A percentile compares a stretch with the other conserved stretches of the same genome.
phyloP scores from a whole-genome alignment of 35 echinoderm and acorn worm species.

The Heliocidaris erythrogramma region DNA sequence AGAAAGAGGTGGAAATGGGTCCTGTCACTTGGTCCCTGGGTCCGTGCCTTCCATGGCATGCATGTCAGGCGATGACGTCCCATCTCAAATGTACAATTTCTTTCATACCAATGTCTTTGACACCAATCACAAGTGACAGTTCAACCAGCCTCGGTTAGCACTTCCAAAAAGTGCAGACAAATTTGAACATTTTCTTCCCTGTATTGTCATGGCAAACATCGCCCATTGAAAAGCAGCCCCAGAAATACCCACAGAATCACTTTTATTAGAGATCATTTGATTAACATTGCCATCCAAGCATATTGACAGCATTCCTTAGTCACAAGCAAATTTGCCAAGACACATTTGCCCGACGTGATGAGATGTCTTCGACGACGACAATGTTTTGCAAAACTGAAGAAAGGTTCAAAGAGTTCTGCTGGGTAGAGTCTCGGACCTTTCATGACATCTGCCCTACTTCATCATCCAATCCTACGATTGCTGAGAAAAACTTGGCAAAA shows the following conservation, averaged over 20 bases:
- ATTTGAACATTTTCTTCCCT: background rate
- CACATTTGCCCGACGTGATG: background rate
- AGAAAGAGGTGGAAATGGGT: slow-evolving; percentile 7
- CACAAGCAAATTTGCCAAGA: background rate
- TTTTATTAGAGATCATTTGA: slow-evolving; percentile 5
- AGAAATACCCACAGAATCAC: background rate
- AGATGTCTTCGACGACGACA: background rate
- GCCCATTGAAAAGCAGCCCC: background rate
- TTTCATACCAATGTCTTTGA: background rate
- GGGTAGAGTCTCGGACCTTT: too few species aligned
- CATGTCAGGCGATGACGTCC: background rate
- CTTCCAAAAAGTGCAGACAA: slow-evolving; percentile 16
- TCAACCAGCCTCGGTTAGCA: background rate
- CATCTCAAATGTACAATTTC: background rate
- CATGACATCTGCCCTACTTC: background rate
- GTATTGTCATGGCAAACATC: background rate
- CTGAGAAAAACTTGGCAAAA: background rate
- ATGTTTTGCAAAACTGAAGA: background rate
- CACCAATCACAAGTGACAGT: background rate
- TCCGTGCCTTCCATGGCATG: background rate
- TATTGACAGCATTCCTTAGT: background rate
- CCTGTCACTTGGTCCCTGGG: background rate
- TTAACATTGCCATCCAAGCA: slow-evolving; percentile 8
- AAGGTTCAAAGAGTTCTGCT: background rate
- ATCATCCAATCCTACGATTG: background rate